These are phyloP conservation scores for Leptocoma aspasia DNA, from an alignment of 2,113 vertebrate genomes.

Conservation along the genomic window DNA sequence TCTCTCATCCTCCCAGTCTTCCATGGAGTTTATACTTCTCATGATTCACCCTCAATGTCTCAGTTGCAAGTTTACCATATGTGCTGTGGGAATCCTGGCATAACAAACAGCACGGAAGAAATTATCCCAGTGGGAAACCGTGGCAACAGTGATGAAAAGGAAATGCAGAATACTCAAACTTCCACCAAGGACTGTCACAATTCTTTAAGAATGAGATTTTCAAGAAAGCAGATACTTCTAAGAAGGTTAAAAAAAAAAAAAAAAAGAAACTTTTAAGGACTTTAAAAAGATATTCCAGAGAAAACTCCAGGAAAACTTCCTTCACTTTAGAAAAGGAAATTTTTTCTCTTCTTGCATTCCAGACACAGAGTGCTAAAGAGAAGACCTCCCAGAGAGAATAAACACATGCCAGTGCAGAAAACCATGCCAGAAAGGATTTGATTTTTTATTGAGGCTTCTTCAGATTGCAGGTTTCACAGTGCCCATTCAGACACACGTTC, in stretches of 20 bases:
- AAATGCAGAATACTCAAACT: neutral
- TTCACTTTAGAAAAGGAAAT: neutral
- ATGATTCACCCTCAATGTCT: neutral
- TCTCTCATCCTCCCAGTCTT: neutral
- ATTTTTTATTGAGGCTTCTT: constrained; percentile 1
- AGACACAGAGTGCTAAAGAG: neutral
- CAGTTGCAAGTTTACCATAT: neutral
- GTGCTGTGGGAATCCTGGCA: neutral
- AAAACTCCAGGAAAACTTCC: neutral
- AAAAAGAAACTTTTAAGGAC: neutral
- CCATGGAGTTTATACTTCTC: neutral
- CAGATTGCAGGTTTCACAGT: constrained; percentile 1
- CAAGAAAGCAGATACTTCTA: neutral
- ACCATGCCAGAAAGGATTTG: neutral
- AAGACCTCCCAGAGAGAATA: constrained; percentile 34
- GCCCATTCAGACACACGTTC: neutral
- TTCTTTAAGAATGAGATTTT: neutral
- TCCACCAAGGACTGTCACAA: neutral
- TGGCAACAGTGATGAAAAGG: neutral
- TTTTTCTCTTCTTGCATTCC: neutral
- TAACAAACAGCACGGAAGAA: neutral
- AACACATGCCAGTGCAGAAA: constrained; percentile 9
- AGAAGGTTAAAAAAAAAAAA: fast-evolving
- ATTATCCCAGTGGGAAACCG: neutral
- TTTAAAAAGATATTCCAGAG: neutral